Evolutionary conservation across 2,113 vertebrate genomes (phyloP).

Genomic region (Lophotis ruficrista): DNA sequence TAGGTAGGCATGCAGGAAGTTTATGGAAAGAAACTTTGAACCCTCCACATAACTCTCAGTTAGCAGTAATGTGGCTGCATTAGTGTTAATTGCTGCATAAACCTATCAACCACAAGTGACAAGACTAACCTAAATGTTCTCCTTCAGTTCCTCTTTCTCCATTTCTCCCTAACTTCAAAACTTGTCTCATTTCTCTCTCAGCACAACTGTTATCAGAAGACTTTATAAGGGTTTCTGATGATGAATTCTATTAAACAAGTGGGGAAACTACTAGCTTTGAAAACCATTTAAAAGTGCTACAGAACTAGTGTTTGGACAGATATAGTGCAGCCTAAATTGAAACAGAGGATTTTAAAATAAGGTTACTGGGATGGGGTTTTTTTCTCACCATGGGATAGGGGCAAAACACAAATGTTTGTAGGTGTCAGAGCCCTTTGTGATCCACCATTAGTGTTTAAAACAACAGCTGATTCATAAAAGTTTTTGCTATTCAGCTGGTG

Average conservation of each 20-base stretch:
- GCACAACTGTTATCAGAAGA: neutral
- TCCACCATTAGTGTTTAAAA: neutral
- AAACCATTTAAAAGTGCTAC: neutral
- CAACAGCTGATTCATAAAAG: neutral
- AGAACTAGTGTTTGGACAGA: neutral
- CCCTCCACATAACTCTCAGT: neutral
- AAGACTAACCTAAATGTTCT: neutral
- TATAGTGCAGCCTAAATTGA: neutral
- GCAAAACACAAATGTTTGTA: rapidly evolving
- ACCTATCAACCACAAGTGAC: neutral
- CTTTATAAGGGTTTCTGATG: neutral
- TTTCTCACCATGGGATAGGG: neutral
- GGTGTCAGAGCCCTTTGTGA: neutral
- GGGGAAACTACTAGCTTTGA: neutral
- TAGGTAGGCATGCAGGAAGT: neutral
- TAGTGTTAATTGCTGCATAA: neutral
- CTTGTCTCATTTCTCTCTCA: neutral
- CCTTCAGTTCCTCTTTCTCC: neutral
- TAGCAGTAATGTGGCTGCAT: neutral
- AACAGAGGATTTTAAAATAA: neutral
- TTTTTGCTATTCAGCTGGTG: neutral
- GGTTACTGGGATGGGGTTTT: neutral
- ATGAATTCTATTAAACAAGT: neutral
- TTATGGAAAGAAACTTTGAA: neutral
- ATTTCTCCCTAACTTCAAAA: neutral